Conservation (phyloP, 2,888 invertebrate genomes). For the Conchocele bisecta region DNA sequence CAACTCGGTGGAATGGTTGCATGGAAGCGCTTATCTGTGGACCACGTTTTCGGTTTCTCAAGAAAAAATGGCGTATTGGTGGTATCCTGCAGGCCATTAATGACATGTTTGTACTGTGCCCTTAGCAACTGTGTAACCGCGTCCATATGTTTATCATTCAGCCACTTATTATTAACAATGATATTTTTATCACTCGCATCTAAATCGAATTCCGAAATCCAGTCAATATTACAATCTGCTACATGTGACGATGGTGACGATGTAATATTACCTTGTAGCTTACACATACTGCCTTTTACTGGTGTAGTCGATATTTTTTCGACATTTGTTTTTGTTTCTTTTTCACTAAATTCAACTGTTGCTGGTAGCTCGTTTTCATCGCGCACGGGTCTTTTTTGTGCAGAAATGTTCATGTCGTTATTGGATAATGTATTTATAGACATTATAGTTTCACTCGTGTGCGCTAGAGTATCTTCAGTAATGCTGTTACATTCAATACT, state of each 20-base stretch:
- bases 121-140: neutral
- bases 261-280: too few species aligned
- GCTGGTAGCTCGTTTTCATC: neutral
- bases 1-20: neutral
- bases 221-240: neutral
- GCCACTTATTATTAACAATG: constrained; percentile 5
- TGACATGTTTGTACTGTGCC: neutral
- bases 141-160: neutral
- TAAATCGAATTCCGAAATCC: neutral
- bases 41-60: neutral
- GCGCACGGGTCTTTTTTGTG: neutral
- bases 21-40: neutral
- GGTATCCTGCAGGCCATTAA: constrained; percentile 8
- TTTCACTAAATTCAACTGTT: neutral
- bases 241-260: too few species aligned
- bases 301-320: too few species aligned
- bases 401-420: too few species aligned
- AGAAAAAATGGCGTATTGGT: neutral
- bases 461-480: too few species aligned
- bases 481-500: too few species aligned
- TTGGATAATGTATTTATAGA: too few species aligned
- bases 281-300: too few species aligned
- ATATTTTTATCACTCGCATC: neutral
- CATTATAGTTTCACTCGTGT: too few species aligned
- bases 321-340: too few species aligned